Evolutionary conservation across 2,797 vertebrate genomes (phyloP).

Genomic region (Pseudotriccus pelzelni): DNA sequence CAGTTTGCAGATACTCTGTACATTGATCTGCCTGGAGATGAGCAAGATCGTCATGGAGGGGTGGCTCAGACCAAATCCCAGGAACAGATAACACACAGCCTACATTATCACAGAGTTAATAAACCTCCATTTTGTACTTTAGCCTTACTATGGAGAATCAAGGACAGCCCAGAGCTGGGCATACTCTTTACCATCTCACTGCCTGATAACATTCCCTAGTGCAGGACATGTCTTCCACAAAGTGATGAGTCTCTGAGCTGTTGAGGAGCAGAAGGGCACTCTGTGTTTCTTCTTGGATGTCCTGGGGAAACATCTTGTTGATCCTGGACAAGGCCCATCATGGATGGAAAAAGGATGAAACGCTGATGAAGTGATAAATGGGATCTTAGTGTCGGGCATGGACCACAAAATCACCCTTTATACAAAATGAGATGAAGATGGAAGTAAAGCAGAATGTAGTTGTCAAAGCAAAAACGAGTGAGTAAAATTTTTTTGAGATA

Average conservation of each 20-base stretch:
- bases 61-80: not conserved
- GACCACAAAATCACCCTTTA: not conserved
- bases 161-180: not conserved
- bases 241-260: accelerated
- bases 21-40: not conserved
- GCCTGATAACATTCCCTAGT: not conserved
- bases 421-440: not conserved
- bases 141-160: not conserved
- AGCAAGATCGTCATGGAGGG: not conserved
- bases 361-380: not conserved
- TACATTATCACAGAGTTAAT: not conserved
- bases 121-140: not conserved
- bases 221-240: not conserved
- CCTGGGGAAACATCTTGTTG: not conserved
- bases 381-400: not conserved
- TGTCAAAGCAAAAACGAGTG: not conserved
- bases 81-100: accelerated
- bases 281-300: not conserved
- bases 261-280: not conserved
- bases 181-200: not conserved
- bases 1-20: not conserved
- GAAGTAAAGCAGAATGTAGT: not conserved
- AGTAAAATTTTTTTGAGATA: not conserved
- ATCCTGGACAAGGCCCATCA: not conserved
- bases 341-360: not conserved